phyloP scores from a whole-genome alignment of 2,797 vertebrate genomes.

The Lutjanus campechanus region DNA sequence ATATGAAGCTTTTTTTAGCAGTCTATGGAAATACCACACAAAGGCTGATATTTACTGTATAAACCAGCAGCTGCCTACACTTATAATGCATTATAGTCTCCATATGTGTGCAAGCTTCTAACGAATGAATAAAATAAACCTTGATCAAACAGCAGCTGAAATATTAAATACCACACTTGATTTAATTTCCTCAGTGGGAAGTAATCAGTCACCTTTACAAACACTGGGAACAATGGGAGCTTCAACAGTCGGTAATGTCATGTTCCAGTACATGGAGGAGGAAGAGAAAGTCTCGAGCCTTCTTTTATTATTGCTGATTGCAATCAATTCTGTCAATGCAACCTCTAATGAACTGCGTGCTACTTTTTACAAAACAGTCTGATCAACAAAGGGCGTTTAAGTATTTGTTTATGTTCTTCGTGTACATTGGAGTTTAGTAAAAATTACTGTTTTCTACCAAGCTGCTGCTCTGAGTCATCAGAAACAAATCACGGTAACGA shows the following conservation, averaged over 20 bases:
- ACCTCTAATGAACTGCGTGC: not conserved
- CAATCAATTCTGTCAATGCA: too few relatives aligned
- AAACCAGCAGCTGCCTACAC: not conserved
- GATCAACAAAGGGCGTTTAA: not conserved
- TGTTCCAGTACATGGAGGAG: too few relatives aligned
- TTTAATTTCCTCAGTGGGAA: not conserved
- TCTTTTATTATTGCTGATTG: too few relatives aligned
- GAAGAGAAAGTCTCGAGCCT: too few relatives aligned
- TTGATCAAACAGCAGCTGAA: not conserved
- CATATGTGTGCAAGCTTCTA: not conserved
- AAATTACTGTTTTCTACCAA: not conserved
- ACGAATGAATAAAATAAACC: not conserved
- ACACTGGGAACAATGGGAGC: too few relatives aligned
- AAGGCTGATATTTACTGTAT: not conserved
- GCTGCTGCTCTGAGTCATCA: slow-evolving; percentile 6
- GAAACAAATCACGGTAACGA: not conserved
- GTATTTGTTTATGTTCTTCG: not conserved
- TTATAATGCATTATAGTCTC: not conserved
- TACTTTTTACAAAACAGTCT: not conserved
- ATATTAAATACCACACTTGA: not conserved
- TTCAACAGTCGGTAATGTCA: too few relatives aligned
- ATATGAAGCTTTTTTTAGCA: not conserved
- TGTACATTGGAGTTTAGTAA: not conserved
- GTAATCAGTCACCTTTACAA: not conserved
- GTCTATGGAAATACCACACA: not conserved